Percentiles rank a stretch among this genome's conserved stretches.
phyloP scores from a whole-genome alignment of 2,113 vertebrate genomes.

The Chitala chitala region DNA sequence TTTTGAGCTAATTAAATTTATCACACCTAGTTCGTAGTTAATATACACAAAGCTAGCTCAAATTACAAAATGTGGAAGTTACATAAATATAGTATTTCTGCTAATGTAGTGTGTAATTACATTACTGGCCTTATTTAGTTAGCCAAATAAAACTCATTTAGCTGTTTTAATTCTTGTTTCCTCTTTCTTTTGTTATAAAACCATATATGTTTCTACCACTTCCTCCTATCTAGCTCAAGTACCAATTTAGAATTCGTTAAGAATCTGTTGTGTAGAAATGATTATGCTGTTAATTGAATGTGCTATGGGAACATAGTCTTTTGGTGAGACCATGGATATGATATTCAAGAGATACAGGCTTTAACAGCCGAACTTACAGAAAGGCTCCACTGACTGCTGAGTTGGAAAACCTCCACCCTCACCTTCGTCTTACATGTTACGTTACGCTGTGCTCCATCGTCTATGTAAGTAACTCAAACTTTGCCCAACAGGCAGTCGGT shows the following conservation, averaged over 20 bases:
- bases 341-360: too few species aligned
- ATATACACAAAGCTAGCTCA: not conserved
- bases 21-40: conserved; percentile 7
- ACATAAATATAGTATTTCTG: not conserved
- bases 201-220: too few species aligned
- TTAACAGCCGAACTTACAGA: conserved; percentile 24
- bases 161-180: not conserved
- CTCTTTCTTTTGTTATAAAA: not conserved
- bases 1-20: not conserved
- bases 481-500: conserved; percentile 61
- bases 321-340: too few species aligned
- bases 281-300: too few species aligned
- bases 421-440: too few species aligned
- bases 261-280: too few species aligned
- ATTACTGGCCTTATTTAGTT: not conserved
- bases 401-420: too few species aligned
- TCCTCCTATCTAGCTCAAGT: too few species aligned
- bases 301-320: too few species aligned
- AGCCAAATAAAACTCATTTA: not conserved
- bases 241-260: too few species aligned
- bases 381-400: conserved; percentile 45
- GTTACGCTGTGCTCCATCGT: conserved; percentile 60
- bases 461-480: conserved; percentile 63
- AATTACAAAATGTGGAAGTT: not conserved
- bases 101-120: not conserved